Base-by-base conservation (phyloP, 2,888 invertebrate species). In the Cantharis nigra region DNA sequence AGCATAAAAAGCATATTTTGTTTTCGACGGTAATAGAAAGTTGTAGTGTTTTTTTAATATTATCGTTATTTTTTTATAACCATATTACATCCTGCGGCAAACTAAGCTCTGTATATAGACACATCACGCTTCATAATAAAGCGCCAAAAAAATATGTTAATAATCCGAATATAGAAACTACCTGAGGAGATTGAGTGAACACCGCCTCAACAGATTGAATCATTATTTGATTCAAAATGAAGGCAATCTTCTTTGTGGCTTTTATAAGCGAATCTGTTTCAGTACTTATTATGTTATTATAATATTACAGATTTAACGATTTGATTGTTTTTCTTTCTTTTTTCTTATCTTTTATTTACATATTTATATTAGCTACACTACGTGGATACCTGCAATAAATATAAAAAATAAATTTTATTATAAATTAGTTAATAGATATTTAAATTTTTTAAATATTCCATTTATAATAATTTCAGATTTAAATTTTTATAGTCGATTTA, bases 81-180 rank as follows among this genome's bases (percentile, higher is more conserved):
- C 67, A 80, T 79, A 77, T 80, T 77, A 78, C 74, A 74, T 71
- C 80, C 77, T 71, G 81, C 82, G 82, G 81, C 81, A 82, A 82
- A 80, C 81, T 77, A 78, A 78, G 80, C 78, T 77, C 82, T 81
- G 79, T 77, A 76, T 81, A 82, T 82, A 82, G 81, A 82, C 82
- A 81, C 82, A 81, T 80, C 82, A 80, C 79, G 81, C 81, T 80
- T 75, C 80, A 82, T 83, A 85, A 84, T 85, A 83, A 84, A 84
- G 84, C 84, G 83, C 82, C 83, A 82, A 85, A 81, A 84, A 85
- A 84, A 84, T 84, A 85, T 85, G 85, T 84, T 85, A 84, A 84
- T 85, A 83, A 83, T 83, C 83, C 80, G 79, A 84, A 82, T 82
- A 82, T 83, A 83, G 78, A 82, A 80, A 82, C 82, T 84, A 83